These are phyloP conservation scores for Tinamus guttatus DNA, from an alignment of 2,113 vertebrate species.

Conservation along the genomic window DNA sequence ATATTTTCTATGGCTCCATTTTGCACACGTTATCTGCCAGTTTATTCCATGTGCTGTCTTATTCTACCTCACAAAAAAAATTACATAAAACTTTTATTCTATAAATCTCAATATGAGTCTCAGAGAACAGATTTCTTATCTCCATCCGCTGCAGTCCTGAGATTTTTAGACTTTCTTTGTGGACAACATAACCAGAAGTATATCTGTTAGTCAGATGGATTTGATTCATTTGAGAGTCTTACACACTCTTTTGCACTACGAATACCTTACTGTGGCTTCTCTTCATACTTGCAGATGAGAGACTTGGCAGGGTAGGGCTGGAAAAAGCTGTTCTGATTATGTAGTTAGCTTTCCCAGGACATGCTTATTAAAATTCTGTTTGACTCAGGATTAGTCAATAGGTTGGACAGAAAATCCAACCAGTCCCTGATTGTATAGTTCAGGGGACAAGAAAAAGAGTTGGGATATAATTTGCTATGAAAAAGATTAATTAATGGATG, in stretches of 20 bases:
- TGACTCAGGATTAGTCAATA: not conserved
- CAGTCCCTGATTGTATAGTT: not conserved
- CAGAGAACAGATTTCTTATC: not conserved
- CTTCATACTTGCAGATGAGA: not conserved
- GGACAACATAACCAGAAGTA: not conserved
- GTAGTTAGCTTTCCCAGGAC: not conserved
- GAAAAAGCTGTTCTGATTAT: not conserved
- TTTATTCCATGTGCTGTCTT: not conserved
- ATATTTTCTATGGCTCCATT: not conserved
- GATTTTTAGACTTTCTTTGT: not conserved
- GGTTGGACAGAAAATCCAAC: not conserved
- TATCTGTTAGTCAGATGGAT: not conserved
- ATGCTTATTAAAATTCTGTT: not conserved
- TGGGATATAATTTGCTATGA: not conserved
- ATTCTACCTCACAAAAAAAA: not conserved
- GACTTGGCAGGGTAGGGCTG: not conserved
- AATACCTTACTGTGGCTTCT: not conserved
- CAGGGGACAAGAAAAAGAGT: not conserved
- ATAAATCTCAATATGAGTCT: not conserved
- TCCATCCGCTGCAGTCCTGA: not conserved
- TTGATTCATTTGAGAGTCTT: not conserved
- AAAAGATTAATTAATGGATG: not conserved
- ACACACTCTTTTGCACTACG: not conserved
- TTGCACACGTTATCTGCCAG: not conserved
- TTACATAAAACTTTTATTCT: not conserved